Evolutionary conservation across 2,113 vertebrate genomes (phyloP).

Genomic region (Uria aalge): DNA sequence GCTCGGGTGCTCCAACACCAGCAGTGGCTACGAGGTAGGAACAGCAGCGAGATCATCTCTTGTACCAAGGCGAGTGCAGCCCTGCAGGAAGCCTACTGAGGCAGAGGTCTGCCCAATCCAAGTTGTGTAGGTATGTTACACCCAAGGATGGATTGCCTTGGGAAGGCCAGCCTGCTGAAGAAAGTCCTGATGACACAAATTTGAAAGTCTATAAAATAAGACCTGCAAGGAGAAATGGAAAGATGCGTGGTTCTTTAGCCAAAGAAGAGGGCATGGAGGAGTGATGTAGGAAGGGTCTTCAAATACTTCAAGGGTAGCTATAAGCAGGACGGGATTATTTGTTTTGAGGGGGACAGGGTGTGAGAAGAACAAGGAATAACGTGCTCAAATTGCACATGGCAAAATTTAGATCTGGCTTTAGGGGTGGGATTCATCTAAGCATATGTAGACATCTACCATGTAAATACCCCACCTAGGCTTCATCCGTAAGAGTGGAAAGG

Average conservation of each 20-base stretch:
- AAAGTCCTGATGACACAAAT: background rate
- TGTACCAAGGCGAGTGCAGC: background rate
- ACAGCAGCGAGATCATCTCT: background rate
- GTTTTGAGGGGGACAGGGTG: fast-evolving
- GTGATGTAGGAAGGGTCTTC: background rate
- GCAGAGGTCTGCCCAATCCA: background rate
- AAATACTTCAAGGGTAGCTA: background rate
- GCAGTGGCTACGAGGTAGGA: background rate
- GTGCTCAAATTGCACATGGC: background rate
- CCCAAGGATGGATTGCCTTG: background rate
- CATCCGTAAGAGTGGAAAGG: background rate
- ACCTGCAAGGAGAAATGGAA: background rate
- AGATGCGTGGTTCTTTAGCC: background rate
- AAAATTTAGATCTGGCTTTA: background rate
- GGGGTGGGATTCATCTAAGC: background rate
- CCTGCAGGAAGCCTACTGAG: background rate
- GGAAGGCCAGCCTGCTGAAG: background rate
- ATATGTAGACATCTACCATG: background rate
- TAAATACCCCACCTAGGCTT: background rate
- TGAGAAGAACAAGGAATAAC: background rate
- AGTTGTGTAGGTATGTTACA: background rate
- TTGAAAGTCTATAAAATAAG: background rate
- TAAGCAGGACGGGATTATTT: background rate
- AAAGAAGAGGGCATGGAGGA: background rate
- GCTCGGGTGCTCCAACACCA: background rate